Evolutionary conservation across 2,113 vertebrate species (phyloP).

Genomic region (Aspiorhynchus laticeps): DNA sequence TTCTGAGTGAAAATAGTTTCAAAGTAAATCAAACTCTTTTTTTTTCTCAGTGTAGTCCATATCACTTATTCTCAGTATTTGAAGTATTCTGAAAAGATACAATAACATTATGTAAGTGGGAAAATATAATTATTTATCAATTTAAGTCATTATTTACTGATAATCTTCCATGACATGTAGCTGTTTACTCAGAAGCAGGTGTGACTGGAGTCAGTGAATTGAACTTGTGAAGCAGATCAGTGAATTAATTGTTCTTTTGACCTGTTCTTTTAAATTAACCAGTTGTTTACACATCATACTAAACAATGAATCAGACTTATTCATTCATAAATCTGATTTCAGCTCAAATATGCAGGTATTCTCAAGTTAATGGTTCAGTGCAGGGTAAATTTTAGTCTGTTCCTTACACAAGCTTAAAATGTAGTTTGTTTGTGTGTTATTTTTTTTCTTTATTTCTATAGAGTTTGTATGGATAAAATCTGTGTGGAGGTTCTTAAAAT

Average conservation of each 20-base stretch:
- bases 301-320: background rate
- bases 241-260: background rate
- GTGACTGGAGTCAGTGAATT: background rate
- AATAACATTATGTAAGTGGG: too few relatives aligned
- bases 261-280: background rate
- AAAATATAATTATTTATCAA: too few relatives aligned
- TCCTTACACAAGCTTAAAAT: too few relatives aligned
- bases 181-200: background rate
- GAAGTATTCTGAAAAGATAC: too few relatives aligned
- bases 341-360: background rate
- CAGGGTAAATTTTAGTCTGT: background rate
- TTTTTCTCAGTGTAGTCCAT: too few relatives aligned
- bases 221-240: background rate
- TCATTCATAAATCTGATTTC: background rate
- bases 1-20: too few relatives aligned
- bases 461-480: too few relatives aligned
- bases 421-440: too few relatives aligned
- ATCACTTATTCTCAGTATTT: too few relatives aligned
- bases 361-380: background rate
- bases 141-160: background rate
- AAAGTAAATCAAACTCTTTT: too few relatives aligned
- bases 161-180: background rate
- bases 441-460: too few relatives aligned
- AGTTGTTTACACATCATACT: background rate
- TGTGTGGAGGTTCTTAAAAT: too few relatives aligned